These are phyloP conservation scores for Rutilus rutilus DNA, from an alignment of 2,113 vertebrate species.

Conservation along the genomic window DNA sequence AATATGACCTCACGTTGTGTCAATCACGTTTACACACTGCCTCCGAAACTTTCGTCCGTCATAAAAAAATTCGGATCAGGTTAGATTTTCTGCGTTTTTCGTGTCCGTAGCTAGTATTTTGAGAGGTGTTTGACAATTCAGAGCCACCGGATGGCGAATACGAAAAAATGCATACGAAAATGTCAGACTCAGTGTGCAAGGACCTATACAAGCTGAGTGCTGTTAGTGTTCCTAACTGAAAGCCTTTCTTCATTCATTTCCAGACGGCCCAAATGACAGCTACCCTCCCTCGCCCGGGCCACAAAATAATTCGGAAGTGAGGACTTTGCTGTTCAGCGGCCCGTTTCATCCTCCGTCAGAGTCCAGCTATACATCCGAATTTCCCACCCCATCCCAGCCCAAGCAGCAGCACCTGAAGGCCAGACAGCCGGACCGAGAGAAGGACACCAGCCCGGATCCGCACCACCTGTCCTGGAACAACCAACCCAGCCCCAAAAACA, in stretches of 20 bases:
- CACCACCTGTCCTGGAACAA: slow-evolving; percentile 90
- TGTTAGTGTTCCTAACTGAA: not conserved
- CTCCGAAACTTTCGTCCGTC: too few relatives aligned
- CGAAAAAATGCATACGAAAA: too few relatives aligned
- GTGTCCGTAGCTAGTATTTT: too few relatives aligned
- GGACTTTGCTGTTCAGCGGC: slow-evolving; percentile 79
- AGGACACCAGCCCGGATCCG: slow-evolving; percentile 68
- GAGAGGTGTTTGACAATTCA: too few relatives aligned
- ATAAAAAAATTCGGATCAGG: too few relatives aligned
- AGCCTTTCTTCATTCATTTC: slow-evolving; percentile 63
- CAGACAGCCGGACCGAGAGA: slow-evolving; percentile 70
- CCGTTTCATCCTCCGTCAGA: slow-evolving; percentile 89
- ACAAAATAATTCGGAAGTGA: slow-evolving; percentile 98
- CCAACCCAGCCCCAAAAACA: slow-evolving; percentile 79
- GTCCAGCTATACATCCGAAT: slow-evolving; percentile 94
- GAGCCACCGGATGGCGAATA: too few relatives aligned
- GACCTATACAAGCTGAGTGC: not conserved
- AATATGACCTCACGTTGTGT: too few relatives aligned
- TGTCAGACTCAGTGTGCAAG: too few relatives aligned
- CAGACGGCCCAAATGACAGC: slow-evolving; percentile 96
- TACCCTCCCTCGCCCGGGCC: slow-evolving; percentile 90
- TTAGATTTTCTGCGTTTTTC: too few relatives aligned
- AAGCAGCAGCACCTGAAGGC: slow-evolving; percentile 87
- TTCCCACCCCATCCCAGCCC: slow-evolving; percentile 93
- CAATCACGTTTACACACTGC: too few relatives aligned